These are phyloP conservation scores for Valencia hispanica DNA, from an alignment of 2,797 vertebrate species.

Conservation along the genomic window DNA sequence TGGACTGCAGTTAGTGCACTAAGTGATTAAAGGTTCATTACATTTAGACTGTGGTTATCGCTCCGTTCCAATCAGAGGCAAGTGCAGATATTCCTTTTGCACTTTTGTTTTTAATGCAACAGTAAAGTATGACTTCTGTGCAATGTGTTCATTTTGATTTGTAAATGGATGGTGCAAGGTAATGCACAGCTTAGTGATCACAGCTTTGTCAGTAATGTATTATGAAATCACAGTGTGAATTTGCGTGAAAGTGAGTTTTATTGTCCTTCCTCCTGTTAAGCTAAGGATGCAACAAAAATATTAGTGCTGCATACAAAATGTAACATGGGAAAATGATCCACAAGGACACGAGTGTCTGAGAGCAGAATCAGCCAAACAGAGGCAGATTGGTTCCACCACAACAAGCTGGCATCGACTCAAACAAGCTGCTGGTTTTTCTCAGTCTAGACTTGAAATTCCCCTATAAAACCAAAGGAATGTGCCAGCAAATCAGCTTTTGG, in stretches of 20 bases:
- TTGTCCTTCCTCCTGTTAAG: neutral
- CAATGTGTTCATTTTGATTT: neutral
- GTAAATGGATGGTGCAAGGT: neutral
- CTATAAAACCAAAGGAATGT: slow-evolving; percentile 57
- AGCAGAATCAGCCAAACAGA: slow-evolving; percentile 50
- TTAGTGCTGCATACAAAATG: neutral
- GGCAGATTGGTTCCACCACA: slow-evolving; percentile 54
- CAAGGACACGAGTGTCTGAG: slow-evolving; percentile 27
- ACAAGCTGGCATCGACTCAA: slow-evolving; percentile 64
- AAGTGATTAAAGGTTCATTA: neutral
- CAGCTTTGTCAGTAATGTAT: slow-evolving; percentile 5
- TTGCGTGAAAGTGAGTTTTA: slow-evolving; percentile 1
- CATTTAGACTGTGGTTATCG: neutral
- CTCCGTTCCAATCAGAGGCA: neutral
- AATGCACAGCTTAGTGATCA: too few relatives aligned
- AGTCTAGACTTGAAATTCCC: slow-evolving; percentile 67
- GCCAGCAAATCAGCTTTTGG: slow-evolving; percentile 35
- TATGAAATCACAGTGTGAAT: slow-evolving; percentile 5
- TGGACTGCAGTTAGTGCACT: neutral
- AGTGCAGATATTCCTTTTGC: neutral
- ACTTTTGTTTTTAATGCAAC: neutral
- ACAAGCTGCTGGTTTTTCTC: slow-evolving; percentile 54
- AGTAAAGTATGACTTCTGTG: neutral
- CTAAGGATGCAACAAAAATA: neutral
- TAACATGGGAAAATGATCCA: slow-evolving; percentile 20